phyloP scores from a whole-genome alignment of 2,888 invertebrate genomes.

The Rhaphigaster nebulosa region DNA sequence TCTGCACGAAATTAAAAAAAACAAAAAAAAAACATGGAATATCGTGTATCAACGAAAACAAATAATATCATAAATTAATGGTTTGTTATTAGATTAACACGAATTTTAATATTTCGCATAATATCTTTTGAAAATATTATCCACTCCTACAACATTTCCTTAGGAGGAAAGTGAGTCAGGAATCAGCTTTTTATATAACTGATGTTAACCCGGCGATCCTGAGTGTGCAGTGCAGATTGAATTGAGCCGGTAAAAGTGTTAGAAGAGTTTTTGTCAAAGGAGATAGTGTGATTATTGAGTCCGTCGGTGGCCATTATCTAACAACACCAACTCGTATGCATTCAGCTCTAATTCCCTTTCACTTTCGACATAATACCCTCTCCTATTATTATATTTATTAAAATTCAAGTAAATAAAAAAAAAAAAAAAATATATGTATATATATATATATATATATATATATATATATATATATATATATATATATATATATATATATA shows the following conservation, averaged over 20 bases:
- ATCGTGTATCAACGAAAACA: too few relatives aligned
- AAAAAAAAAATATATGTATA: too few relatives aligned
- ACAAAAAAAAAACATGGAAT: too few relatives aligned
- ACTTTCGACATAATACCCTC: conserved; percentile 29
- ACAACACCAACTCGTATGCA: background rate
- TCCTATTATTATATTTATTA: conserved; percentile 32
- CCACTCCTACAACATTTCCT: background rate
- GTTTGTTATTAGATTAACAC: too few relatives aligned
- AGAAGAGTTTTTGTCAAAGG: conserved; percentile 1
- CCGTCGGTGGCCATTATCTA: background rate
- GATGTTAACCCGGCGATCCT: background rate
- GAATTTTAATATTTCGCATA: too few relatives aligned
- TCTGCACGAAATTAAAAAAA: too few relatives aligned
- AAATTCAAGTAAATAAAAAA: background rate
- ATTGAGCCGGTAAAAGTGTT: conserved; percentile 7
- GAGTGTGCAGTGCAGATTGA: background rate
- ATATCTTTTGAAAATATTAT: background rate
- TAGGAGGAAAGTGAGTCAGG: background rate
- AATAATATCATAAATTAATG: too few relatives aligned
- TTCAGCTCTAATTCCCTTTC: conserved; percentile 30
- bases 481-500: too few relatives aligned
- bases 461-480: too few relatives aligned
- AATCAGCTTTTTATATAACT: background rate
- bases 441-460: too few relatives aligned
- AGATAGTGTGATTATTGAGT: background rate